These are phyloP conservation scores for Sapayoa aenigma DNA, from an alignment of 2,113 vertebrate species.

Conservation along the genomic window DNA sequence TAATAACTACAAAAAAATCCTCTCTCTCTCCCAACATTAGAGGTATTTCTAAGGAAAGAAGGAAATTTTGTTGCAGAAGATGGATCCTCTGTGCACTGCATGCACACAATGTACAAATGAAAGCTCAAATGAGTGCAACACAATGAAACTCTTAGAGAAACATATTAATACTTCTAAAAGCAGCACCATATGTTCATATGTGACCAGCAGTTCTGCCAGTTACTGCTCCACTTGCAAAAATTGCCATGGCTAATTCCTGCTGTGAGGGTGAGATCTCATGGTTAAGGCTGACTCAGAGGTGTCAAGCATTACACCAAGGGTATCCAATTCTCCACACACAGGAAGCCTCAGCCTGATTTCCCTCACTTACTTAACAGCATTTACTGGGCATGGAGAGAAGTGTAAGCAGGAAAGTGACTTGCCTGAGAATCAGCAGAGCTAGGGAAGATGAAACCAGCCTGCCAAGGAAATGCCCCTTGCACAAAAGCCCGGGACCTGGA, in stretches of 20 bases:
- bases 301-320: background rate
- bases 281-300: background rate
- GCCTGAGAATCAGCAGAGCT: background rate
- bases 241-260: background rate
- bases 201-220: background rate
- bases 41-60: background rate
- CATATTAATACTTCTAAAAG: background rate
- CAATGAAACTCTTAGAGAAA: background rate
- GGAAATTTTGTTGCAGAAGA: background rate
- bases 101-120: background rate
- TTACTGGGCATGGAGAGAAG: background rate
- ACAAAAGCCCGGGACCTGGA: background rate
- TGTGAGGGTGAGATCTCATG: rapidly evolving
- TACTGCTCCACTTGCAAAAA: background rate
- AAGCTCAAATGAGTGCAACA: background rate
- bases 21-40: background rate
- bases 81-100: rapidly evolving
- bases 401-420: background rate
- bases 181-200: rapidly evolving
- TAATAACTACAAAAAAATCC: background rate
- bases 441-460: background rate
- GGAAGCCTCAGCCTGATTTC: background rate
- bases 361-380: background rate
- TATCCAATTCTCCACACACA: background rate
- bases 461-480: background rate